Evolutionary conservation across 2,797 vertebrate genomes (phyloP).

Genomic region (Acestrorhynchus altus): DNA sequence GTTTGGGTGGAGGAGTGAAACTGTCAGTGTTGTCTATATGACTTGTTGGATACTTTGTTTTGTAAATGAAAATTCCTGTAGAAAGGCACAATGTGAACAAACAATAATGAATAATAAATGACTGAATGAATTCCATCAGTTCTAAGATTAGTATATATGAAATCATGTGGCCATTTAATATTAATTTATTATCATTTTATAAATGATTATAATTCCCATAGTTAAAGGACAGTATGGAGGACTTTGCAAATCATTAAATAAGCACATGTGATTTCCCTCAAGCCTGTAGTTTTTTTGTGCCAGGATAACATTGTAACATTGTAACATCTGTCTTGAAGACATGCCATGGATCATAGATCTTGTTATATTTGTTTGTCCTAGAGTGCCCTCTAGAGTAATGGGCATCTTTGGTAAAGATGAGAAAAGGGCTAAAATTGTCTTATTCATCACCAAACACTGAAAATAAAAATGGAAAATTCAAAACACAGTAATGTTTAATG

Average conservation of each 20-base stretch:
- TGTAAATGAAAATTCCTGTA: slow-evolving; percentile 10
- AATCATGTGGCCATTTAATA: not conserved
- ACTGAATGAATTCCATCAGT: not conserved
- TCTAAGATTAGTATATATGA: not conserved
- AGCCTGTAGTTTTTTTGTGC: not conserved
- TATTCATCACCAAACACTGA: too few relatives aligned
- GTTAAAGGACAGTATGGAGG: not conserved
- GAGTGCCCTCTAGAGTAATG: not conserved
- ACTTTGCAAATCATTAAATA: not conserved
- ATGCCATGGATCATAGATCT: not conserved
- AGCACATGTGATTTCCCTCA: not conserved
- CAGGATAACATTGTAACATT: not conserved
- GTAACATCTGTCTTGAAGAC: not conserved
- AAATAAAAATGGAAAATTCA: too few relatives aligned
- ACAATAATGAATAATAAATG: not conserved
- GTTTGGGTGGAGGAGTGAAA: not conserved
- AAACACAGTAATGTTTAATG: too few relatives aligned
- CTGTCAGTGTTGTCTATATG: not conserved
- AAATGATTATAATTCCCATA: not conserved
- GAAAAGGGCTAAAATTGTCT: not conserved
- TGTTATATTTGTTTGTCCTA: not conserved
- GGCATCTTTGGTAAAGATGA: not conserved
- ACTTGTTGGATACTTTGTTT: not conserved
- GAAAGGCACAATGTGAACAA: slow-evolving; percentile 22
- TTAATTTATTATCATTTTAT: too few relatives aligned